Evolutionary conservation across 2,113 vertebrate genomes (phyloP).

Genomic region (Alethe diademata): DNA sequence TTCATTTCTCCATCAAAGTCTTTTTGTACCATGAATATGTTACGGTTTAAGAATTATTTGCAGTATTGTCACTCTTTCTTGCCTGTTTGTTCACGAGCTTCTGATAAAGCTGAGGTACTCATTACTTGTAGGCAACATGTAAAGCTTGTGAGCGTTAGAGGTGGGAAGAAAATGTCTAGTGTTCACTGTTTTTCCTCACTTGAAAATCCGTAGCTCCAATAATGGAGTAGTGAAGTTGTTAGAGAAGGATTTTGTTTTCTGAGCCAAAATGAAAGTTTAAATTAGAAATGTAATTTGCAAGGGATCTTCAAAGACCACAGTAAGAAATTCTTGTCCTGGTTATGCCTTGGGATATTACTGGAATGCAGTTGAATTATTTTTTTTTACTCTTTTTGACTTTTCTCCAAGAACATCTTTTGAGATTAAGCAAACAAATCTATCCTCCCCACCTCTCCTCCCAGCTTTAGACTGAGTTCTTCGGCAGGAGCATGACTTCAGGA

Average conservation of each 20-base stretch:
- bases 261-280: background rate
- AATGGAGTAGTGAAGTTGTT: background rate
- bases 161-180: background rate
- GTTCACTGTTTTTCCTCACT: background rate
- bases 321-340: background rate
- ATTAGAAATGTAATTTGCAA: background rate
- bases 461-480: background rate
- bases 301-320: background rate
- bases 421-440: background rate
- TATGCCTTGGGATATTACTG: background rate
- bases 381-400: conserved; percentile 5
- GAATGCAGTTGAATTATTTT: background rate
- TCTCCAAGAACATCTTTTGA: background rate
- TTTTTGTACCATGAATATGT: background rate
- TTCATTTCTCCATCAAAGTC: background rate
- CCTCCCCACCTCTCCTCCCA: background rate
- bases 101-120: background rate
- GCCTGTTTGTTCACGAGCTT: background rate
- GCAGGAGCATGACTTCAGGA: background rate
- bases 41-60: background rate
- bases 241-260: background rate
- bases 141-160: background rate
- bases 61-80: background rate
- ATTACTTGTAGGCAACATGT: background rate
- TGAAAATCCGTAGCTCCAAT: background rate